Conservation (phyloP, 2,797 vertebrate genomes). For the Cossypha caffra region DNA sequence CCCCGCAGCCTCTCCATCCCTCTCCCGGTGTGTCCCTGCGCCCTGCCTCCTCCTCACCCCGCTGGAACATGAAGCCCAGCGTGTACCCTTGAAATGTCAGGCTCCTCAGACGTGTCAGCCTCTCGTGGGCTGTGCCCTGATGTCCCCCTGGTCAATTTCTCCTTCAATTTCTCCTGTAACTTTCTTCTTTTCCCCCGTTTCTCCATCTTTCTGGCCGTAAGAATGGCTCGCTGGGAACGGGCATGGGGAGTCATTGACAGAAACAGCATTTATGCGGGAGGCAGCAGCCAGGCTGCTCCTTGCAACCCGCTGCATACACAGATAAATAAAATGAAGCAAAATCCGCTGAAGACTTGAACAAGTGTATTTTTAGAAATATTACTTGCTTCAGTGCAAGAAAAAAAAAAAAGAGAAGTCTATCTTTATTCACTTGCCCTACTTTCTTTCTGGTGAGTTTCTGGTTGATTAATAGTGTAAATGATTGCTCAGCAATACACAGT, state of each 20-base stretch:
- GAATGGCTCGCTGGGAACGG: not conserved
- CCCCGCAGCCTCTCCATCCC: not conserved
- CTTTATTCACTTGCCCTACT: constrained; percentile 67
- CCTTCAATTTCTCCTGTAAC: constrained; percentile 59
- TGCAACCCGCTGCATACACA: not conserved
- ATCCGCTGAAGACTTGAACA: not conserved
- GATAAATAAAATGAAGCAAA: not conserved
- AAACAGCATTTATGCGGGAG: constrained; percentile 9
- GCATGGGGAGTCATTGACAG: not conserved
- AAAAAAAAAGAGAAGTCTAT: not conserved
- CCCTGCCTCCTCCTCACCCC: not conserved
- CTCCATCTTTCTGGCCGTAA: not conserved
- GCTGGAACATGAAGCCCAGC: not conserved
- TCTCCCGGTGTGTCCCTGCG: not conserved
- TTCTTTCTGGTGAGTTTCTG: constrained; percentile 52
- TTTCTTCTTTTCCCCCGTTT: constrained; percentile 1
- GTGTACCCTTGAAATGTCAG: constrained; percentile 36
- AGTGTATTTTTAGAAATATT: constrained; percentile 41
- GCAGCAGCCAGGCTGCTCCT: constrained; percentile 3
- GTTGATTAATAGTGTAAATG: constrained; percentile 51
- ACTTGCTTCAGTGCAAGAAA: constrained; percentile 1
- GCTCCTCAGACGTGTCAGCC: constrained; percentile 31
- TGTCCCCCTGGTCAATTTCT: constrained; percentile 39
- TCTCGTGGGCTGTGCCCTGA: constrained; percentile 26
- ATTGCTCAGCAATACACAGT: constrained; percentile 35